Conservation (phyloP, 30 jellyfish, hydroid and myxozoan species). For the Catostylus mosaicus region DNA sequence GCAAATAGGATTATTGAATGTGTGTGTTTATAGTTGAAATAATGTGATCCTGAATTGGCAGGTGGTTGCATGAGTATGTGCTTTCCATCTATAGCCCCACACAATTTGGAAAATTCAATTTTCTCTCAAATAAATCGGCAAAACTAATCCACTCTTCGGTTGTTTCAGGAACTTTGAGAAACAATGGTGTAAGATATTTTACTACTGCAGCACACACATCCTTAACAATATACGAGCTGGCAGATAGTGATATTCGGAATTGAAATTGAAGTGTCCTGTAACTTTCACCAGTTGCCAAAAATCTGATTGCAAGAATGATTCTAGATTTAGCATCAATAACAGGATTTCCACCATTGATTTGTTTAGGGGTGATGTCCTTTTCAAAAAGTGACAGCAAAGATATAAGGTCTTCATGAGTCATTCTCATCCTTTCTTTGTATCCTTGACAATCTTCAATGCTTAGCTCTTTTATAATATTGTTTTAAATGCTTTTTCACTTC, state of each 20-base stretch:
- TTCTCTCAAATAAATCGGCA: slow-evolving; percentile 19
- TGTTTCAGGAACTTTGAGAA: slow-evolving; percentile 47
- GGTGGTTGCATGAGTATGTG: slow-evolving; percentile 49
- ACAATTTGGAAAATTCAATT: slow-evolving; percentile 27
- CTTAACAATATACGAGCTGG: slow-evolving; percentile 47
- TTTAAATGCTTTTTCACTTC: slow-evolving; percentile 17
- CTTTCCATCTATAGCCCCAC: slow-evolving; percentile 25
- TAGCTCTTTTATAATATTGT: slow-evolving; percentile 23
- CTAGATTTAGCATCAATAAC: slow-evolving; percentile 48
- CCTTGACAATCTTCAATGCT: slow-evolving; percentile 26
- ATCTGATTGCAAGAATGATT: slow-evolving; percentile 32
- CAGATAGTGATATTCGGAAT: slow-evolving; percentile 32
- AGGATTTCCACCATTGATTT: slow-evolving; percentile 25
- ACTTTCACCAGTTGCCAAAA: slow-evolving; percentile 52
- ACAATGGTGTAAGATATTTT: slow-evolving; percentile 35
- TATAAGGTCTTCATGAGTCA: slow-evolving; percentile 33
- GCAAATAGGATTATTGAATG: slow-evolving; percentile 25
- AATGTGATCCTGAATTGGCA: slow-evolving; percentile 29
- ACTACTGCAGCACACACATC: slow-evolving; percentile 55
- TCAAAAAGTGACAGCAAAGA: slow-evolving; percentile 3
- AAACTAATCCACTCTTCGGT: slow-evolving; percentile 56
- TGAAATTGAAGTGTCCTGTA: slow-evolving; percentile 37
- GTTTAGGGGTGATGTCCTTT: slow-evolving; percentile 39
- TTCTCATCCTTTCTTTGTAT: slow-evolving; percentile 63
- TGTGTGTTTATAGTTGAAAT: neutral